Percentiles rank a stretch among this genome's conserved stretches.
phyloP scores from a whole-genome alignment of 2,888 invertebrate species.

The Caenorhabditis macrosperma region DNA sequence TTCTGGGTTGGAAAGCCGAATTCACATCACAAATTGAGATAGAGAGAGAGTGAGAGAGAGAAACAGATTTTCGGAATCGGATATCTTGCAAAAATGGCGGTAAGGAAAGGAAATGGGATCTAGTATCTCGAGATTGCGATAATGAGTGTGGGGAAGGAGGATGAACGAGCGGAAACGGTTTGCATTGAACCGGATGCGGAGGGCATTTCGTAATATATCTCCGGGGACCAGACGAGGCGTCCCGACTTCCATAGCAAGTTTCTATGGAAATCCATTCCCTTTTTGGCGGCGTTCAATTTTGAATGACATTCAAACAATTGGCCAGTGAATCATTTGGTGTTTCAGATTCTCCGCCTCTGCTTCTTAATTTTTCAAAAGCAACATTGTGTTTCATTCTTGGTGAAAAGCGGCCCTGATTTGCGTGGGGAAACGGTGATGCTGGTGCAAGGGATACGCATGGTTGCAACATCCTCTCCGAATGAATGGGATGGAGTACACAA shows the following conservation, averaged over 20 bases:
- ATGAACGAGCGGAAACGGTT: slow-evolving; percentile 53
- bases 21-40: background rate
- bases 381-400: no score
- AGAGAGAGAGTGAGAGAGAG: no score
- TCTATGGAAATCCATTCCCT: background rate
- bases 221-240: slow-evolving; percentile 1
- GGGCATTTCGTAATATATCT: slow-evolving; percentile 55
- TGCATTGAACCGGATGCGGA: slow-evolving; percentile 38
- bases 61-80: slow-evolving; percentile 15
- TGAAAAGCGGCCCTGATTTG: no score
- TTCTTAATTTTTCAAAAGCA: no score
- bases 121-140: slow-evolving; percentile 24
- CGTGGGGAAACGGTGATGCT: background rate
- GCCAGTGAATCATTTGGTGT: background rate
- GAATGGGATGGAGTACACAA: background rate
- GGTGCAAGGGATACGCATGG: slow-evolving; percentile 8
- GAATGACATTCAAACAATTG: no score
- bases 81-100: slow-evolving; percentile 9
- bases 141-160: slow-evolving; percentile 22
- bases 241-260: slow-evolving; percentile 6
- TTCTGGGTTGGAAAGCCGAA: background rate
- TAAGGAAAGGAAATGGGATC: slow-evolving; percentile 22
- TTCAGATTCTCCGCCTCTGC: no score
- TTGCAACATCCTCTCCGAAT: background rate
- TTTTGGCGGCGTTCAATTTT: background rate